Evolutionary conservation across 2,888 invertebrate genomes (phyloP).

Genomic region (Caenorhabditis wallacei): DNA sequence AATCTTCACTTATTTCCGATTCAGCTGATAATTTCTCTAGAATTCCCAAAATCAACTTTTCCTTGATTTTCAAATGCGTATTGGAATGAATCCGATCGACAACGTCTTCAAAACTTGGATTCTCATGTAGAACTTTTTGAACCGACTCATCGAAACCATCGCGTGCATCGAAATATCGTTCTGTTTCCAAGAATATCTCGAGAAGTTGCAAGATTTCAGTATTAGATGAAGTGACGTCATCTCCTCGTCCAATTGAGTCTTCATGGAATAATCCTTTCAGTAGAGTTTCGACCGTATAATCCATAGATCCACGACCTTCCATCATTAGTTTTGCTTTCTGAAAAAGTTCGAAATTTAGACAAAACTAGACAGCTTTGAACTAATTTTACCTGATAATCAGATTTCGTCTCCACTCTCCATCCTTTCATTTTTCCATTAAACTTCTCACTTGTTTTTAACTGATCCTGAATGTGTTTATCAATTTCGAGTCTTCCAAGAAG

Average conservation of each 20-base stretch:
- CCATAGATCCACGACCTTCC: conserved; percentile 50
- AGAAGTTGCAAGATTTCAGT: neutral
- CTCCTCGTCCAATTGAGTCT: neutral
- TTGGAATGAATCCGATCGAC: conserved; percentile 49
- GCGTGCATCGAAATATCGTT: conserved; percentile 26
- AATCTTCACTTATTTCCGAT: neutral
- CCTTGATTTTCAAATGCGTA: conserved; percentile 29
- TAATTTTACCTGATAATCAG: conserved; percentile 8
- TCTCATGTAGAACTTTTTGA: neutral
- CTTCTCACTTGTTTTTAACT: conserved; percentile 41
- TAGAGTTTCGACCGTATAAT: conserved; percentile 16
- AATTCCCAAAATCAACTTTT: conserved; percentile 15
- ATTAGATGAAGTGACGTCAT: neutral
- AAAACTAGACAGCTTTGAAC: neutral
- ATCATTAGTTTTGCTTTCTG: conserved; percentile 38
- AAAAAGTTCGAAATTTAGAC: neutral
- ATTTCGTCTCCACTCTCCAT: conserved; percentile 43
- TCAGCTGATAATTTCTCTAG: neutral
- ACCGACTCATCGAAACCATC: conserved; percentile 52
- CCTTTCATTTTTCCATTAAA: conserved; percentile 43
- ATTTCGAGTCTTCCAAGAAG: conserved; percentile 44
- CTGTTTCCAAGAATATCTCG: conserved; percentile 29
- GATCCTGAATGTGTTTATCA: conserved; percentile 39
- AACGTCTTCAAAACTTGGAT: conserved; percentile 2
- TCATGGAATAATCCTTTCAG: neutral